Evolutionary conservation across 1,140 invertebrate species (phyloP), one percentile per base, ranked within the genome.

Genomic region (Heliconius congener): DNA sequence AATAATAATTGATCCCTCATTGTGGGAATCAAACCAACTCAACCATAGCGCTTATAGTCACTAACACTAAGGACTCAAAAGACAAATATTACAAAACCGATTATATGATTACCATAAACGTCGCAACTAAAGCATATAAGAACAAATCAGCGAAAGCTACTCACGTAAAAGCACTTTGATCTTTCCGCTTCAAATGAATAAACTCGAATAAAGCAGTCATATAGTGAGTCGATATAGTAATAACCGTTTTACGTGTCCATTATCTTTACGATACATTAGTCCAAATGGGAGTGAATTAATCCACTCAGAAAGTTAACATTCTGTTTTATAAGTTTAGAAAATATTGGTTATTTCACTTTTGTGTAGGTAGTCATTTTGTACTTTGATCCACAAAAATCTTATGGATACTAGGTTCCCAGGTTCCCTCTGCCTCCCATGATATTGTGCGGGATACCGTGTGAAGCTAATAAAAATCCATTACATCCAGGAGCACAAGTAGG

Each of bases 221-320:
- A 82, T 50, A 82, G 73, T 27, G 73, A 79, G 74, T 19, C 76
- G 71, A 75, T 78, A 60, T 74, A 42, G 57, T 74, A 79, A 77
- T 77, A 70, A 79, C 52, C 74, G 46, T 76, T 76, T 82, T 73
- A 66, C 71, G 71, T 74, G 27, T 77, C 50, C 73, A 75, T 82
- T 78, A 73, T 77, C 66, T 79, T 82, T 71, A 77, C 75, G 71
- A 80, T 72, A 76, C 72, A 80, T 82, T 81, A 80, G 71, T 42
- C 70, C 8, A 23, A 72, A 77, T 77, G 71, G n/a, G 23, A 77
- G 42, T 39, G 73, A 75, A 55, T 77, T 77, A 78, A 78, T 70
- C 70, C 39, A 50, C n/a, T 70, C 46, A 34, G 37, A 50, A 71
- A 4, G 46, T 71, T 71, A 16, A 30, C 39, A 34, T 42, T 76